A percentile compares a stretch with the other conserved stretches of the same genome.
These are phyloP conservation scores for Apamea monoglypha DNA, from an alignment of 2,888 invertebrate genomes.

Conservation along the genomic window DNA sequence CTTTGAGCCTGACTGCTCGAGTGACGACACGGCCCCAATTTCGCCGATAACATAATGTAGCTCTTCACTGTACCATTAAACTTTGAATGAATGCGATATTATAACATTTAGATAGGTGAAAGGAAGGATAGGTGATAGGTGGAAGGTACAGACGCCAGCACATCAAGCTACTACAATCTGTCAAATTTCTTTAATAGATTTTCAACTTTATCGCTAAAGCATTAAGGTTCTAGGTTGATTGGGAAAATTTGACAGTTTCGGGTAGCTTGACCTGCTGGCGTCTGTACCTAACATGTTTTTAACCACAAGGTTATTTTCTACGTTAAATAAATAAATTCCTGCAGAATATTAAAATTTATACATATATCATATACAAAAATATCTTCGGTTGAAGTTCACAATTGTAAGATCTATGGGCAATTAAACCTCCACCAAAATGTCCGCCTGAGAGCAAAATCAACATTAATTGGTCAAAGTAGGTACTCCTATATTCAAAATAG, in stretches of 20 bases:
- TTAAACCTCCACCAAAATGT: constrained; percentile 16
- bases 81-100: not conserved
- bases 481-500: constrained; percentile 38
- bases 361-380: not conserved
- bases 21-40: no score
- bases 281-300: not conserved
- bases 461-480: constrained; percentile 47
- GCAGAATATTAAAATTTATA: not conserved
- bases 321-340: no score
- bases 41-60: not conserved
- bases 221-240: no score
- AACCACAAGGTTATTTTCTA: not conserved
- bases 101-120: no score
- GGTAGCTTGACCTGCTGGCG: no score
- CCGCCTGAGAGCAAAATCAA: constrained; percentile 11
- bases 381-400: not conserved
- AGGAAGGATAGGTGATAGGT: no score
- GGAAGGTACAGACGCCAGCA: no score
- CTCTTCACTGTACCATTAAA: not conserved
- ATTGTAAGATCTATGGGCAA: constrained; percentile 7
- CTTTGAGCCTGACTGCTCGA: no score
- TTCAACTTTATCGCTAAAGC: no score
- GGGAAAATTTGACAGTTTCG: no score
- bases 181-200: no score
- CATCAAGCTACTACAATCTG: no score